Conservation (phyloP, 2,113 vertebrate genomes). For the Saguinus imperator region DNA sequence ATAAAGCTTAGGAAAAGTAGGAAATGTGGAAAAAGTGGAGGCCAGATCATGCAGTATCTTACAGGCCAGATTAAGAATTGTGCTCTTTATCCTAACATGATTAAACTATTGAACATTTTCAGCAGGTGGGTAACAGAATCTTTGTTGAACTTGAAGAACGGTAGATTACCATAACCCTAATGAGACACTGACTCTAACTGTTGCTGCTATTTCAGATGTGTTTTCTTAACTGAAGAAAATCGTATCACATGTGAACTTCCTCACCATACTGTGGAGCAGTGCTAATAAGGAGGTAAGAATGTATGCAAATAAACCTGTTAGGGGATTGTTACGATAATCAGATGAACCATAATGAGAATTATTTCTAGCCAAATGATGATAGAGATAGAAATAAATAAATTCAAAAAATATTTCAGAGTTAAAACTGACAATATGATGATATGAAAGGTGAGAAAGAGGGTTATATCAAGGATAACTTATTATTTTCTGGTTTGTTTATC, state of each 20-base stretch:
- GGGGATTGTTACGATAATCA: neutral
- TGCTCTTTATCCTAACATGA: neutral
- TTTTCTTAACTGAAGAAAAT: conserved; percentile 44
- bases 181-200: conserved; percentile 28
- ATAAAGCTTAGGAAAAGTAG: neutral
- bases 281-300: conserved; percentile 5
- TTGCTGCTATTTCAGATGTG: neutral
- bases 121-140: neutral
- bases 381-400: conserved; percentile 3
- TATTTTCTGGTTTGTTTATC: neutral
- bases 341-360: neutral
- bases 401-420: conserved; percentile 12
- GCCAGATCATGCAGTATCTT: neutral
- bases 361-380: neutral
- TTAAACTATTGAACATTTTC: conserved; percentile 12
- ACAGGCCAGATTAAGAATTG: neutral
- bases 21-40: neutral
- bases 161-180: neutral
- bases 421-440: conserved; percentile 12
- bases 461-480: neutral
- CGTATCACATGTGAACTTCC: conserved; percentile 4
- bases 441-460: neutral
- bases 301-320: neutral
- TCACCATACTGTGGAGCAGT: neutral
- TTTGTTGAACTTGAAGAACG: neutral